These are phyloP conservation scores for Luehdorfia chinensis DNA, from an alignment of 1,140 invertebrate genomes.

Conservation along the genomic window DNA sequence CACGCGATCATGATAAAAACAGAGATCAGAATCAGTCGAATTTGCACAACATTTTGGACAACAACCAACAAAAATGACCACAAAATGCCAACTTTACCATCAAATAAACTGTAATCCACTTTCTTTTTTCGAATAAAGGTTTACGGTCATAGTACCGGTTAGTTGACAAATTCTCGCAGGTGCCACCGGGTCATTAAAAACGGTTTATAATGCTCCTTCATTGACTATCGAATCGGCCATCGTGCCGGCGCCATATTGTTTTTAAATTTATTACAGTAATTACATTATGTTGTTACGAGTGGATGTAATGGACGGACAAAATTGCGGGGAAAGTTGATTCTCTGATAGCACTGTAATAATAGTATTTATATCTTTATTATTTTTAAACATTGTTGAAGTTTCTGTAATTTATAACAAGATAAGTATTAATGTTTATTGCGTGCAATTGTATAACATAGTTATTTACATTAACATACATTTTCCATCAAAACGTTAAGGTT, in stretches of 20 bases:
- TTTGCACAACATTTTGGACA: constrained; percentile 5
- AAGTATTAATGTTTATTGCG: constrained; percentile 5
- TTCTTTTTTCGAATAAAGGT: constrained; percentile 25
- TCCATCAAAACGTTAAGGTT: too few species aligned
- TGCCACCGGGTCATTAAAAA: constrained; percentile 53
- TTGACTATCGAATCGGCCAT: constrained; percentile 45
- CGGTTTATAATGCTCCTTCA: constrained; percentile 45
- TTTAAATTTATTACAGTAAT: constrained; percentile 64
- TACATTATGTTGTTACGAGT: constrained; percentile 48
- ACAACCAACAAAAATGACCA: neutral
- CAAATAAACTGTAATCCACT: constrained; percentile 24
- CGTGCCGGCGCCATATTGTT: constrained; percentile 56
- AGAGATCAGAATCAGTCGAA: constrained; percentile 3
- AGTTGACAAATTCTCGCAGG: constrained; percentile 54
- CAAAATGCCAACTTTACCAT: constrained; percentile 10
- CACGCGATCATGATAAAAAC: neutral
- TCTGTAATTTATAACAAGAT: constrained; percentile 6
- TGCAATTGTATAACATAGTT: neutral
- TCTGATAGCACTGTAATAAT: constrained; percentile 21
- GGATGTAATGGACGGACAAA: constrained; percentile 32
- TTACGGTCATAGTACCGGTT: constrained; percentile 24
- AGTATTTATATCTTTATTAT: constrained; percentile 29
- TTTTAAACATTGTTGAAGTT: constrained; percentile 14
- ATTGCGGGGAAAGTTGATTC: constrained; percentile 33
- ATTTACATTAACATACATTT: too few species aligned